Evolutionary conservation across 1,140 invertebrate species (phyloP).

Genomic region (Danaus melanippus): DNA sequence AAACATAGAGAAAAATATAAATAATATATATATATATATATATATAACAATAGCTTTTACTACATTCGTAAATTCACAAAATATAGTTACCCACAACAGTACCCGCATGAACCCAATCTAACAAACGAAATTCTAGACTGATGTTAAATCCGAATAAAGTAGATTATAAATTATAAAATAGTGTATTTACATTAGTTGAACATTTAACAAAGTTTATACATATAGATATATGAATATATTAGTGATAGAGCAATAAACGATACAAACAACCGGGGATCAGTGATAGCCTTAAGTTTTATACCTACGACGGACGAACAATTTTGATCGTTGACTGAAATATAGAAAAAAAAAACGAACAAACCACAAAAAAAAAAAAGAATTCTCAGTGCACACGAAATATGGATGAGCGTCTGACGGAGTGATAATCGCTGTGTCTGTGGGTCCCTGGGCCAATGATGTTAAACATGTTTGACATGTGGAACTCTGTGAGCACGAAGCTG

Average conservation of each 20-base stretch:
- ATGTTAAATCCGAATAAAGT: slow-evolving; percentile 64
- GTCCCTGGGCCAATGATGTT: slow-evolving; percentile 53
- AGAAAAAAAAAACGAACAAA: too few species aligned
- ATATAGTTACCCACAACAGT: too few species aligned
- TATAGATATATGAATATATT: slow-evolving; percentile 32
- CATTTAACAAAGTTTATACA: slow-evolving; percentile 70
- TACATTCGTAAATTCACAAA: slow-evolving; percentile 14
- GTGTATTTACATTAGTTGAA: slow-evolving; percentile 71
- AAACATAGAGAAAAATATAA: slow-evolving; percentile 11
- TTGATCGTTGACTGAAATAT: slow-evolving; percentile 33
- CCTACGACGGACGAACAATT: slow-evolving; percentile 60
- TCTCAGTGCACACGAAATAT: slow-evolving; percentile 42
- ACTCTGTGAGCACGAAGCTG: slow-evolving; percentile 85
- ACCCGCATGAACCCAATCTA: slow-evolving; percentile 42
- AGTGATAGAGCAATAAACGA: slow-evolving; percentile 46
- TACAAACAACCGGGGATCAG: slow-evolving; percentile 65
- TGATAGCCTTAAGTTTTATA: slow-evolving; percentile 60
- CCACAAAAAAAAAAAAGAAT: slow-evolving; percentile 9
- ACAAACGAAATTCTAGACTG: slow-evolving; percentile 70
- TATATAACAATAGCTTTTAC: slow-evolving; percentile 18
- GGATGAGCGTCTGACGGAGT: slow-evolving; percentile 29
- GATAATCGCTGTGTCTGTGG: slow-evolving; percentile 36
- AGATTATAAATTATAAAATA: slow-evolving; percentile 52
- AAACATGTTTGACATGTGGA: slow-evolving; percentile 92
- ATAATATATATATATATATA: too few species aligned